phyloP scores from a whole-genome alignment of 2,888 invertebrate species.

The Phanerotoma sp. region DNA sequence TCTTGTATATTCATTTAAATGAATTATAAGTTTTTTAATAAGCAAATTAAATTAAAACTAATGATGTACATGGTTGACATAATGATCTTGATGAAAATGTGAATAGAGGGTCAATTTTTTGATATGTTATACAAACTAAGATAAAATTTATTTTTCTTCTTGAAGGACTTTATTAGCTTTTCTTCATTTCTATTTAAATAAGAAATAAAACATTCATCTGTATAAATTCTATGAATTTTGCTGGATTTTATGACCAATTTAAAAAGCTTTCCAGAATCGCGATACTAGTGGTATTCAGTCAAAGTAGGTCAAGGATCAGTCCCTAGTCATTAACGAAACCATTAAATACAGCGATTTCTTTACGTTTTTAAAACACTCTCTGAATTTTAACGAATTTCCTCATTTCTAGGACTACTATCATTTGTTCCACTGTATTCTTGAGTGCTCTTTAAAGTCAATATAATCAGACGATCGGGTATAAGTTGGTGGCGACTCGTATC shows the following conservation, averaged over 20 bases:
- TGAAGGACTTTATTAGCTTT: too few species aligned
- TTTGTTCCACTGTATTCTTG: not conserved
- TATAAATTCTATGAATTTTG: not conserved
- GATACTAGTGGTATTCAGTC: not conserved
- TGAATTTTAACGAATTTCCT: not conserved
- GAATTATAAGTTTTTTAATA: too few species aligned
- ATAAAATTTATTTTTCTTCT: too few species aligned
- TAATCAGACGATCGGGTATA: slow-evolving; percentile 16
- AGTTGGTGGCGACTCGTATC: not conserved
- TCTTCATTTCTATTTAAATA: too few species aligned
- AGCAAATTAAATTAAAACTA: too few species aligned
- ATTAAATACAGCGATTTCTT: slow-evolving; percentile 2
- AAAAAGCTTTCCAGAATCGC: not conserved
- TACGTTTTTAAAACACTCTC: not conserved
- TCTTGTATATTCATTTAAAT: too few species aligned
- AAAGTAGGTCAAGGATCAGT: slow-evolving; percentile 5
- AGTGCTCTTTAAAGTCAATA: not conserved
- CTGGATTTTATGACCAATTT: not conserved
- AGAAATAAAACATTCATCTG: too few species aligned
- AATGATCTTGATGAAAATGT: not conserved
- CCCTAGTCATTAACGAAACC: not conserved
- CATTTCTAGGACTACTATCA: not conserved
- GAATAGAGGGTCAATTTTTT: too few species aligned
- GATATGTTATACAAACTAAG: too few species aligned
- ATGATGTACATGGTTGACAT: not conserved